Conservation (phyloP, 2,888 invertebrate species). For the Orthosia incerta region DNA sequence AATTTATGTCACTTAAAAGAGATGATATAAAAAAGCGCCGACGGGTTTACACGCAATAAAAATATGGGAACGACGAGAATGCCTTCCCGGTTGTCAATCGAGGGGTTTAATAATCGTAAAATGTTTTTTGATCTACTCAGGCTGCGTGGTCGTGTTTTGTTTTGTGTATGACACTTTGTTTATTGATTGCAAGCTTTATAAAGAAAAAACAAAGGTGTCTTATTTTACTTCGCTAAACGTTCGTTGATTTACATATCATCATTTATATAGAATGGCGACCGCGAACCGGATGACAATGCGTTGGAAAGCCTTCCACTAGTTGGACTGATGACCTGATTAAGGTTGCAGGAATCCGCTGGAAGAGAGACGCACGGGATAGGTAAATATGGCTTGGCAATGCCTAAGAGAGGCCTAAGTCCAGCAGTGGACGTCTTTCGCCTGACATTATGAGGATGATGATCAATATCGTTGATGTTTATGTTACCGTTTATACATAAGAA, state of each 20-base stretch:
- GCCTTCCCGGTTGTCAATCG: slow-evolving; percentile 90
- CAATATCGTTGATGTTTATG: slow-evolving; percentile 1
- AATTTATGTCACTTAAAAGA: slow-evolving; percentile 91
- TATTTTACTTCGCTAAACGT: background rate
- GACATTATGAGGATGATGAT: too few relatives aligned
- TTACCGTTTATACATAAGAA: slow-evolving; percentile 25
- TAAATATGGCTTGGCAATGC: too few relatives aligned
- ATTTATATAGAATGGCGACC: background rate
- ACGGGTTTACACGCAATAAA: slow-evolving; percentile 91
- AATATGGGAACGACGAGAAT: slow-evolving; percentile 89
- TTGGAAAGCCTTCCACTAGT: too few relatives aligned
- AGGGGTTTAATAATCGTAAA: slow-evolving; percentile 90
- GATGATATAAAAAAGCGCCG: slow-evolving; percentile 90
- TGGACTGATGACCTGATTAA: too few relatives aligned
- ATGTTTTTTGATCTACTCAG: slow-evolving; percentile 87
- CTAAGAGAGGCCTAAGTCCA: too few relatives aligned
- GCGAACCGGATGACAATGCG: too few relatives aligned
- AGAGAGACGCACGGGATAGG: too few relatives aligned
- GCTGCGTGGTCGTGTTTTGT: slow-evolving; percentile 69
- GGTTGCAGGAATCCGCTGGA: too few relatives aligned
- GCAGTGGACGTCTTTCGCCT: too few relatives aligned
- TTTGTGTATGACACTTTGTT: slow-evolving; percentile 60
- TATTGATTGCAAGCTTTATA: slow-evolving; percentile 53
- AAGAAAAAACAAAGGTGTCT: slow-evolving; percentile 17
- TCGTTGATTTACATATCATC: background rate